phyloP scores from a whole-genome alignment of 2,888 invertebrate species.

The Aphodius sticticus region DNA sequence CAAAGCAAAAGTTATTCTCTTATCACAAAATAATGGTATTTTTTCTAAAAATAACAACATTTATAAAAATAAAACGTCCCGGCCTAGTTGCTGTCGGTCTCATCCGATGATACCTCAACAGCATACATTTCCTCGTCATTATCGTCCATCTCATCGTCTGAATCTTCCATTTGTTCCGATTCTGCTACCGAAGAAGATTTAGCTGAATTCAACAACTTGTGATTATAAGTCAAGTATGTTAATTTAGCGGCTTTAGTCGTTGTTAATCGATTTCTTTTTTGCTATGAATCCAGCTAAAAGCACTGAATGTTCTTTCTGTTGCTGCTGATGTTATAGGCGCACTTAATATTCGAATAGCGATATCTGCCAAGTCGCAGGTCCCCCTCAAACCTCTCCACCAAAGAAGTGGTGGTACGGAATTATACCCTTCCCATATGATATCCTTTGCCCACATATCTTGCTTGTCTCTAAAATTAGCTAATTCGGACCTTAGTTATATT shows the following conservation, averaged over 20 bases:
- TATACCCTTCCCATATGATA: background rate
- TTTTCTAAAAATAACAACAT: background rate
- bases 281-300: background rate
- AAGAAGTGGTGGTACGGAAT: constrained; percentile 7
- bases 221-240: background rate
- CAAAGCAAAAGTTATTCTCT: background rate
- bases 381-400: background rate
- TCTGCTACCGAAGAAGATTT: background rate
- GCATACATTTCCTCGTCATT: background rate
- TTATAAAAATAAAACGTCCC: background rate
- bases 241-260: background rate
- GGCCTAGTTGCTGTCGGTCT: background rate
- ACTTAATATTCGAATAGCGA: background rate
- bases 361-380: background rate
- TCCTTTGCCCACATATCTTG: constrained; percentile 17
- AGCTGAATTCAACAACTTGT: background rate
- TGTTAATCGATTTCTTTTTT: background rate
- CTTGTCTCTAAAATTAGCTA: constrained; percentile 14
- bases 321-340: background rate
- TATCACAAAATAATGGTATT: background rate
- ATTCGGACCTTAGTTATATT: background rate
- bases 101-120: background rate
- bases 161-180: background rate
- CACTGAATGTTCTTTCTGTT: constrained; percentile 4
- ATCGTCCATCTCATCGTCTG: background rate